Base-by-base conservation (phyloP, 2,113 vertebrate species). In the Astatotilapia flaviijosephi region DNA sequence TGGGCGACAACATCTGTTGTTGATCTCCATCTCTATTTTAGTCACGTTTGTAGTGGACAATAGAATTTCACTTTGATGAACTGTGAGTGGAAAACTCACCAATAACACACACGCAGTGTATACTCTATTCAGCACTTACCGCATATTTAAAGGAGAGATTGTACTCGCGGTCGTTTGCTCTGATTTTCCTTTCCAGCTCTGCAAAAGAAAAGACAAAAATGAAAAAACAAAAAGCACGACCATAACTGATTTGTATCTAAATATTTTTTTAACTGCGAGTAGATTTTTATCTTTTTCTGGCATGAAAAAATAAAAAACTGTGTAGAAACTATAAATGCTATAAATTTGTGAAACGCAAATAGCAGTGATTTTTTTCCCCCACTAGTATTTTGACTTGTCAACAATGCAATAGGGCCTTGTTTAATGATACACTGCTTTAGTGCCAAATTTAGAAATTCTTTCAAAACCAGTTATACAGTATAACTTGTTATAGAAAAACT, bases 141-240 rank as follows among this genome's bases (percentile, higher is more conserved):
- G 97, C 98, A 93, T 99, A 99, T 90, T 95, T 96, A 79, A 98
- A 99, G 85, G 95, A 93, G 42, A 95, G 92, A 91, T 98, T 99
- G 93, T 97, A 97, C 80, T 97, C 95, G 54, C 97, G 96, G 93
- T 99, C 97, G 49, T 99, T 99, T 33, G 98, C 98, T 70, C 96
- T 95, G 49, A 99, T 96, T 58, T 94, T 95, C 88, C 99, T 97
- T 91, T 98, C 96, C 89, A 97, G 93, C 95, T 97, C 98, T 99
- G 92, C 37, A 10, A 21, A 17, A 6, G 4, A 84, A 87, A 53
- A 13, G 17, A 85, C 11, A 87, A 17, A 31, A 7, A 26, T 11
- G 1, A 62, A 83, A 86, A 53, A 11, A 88, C 13, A 87, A 19
- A 26, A 9, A 21, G n/a, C 2, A 45, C 19, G 2, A 77, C 5